Conservation (phyloP, 2,888 invertebrate genomes). For the Hetaerina titia region DNA sequence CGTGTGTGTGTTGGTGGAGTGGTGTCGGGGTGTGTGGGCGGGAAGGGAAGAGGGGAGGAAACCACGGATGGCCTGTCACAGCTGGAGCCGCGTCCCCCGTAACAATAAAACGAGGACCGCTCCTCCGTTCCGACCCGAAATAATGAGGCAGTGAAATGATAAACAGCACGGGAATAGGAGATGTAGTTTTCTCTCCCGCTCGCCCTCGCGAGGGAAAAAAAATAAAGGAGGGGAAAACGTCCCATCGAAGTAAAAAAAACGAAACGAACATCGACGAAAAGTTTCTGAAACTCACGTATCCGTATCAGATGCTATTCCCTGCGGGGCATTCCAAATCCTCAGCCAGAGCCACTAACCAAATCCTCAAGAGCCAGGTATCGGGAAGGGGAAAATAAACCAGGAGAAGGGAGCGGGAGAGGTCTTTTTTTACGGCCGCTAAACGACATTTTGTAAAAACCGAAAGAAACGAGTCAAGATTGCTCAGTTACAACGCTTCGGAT, state of each 20-base stretch:
- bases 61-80: constrained; percentile 29
- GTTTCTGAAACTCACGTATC: constrained; percentile 45
- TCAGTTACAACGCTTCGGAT: not conserved
- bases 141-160: constrained; percentile 67
- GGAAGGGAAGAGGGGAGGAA: not conserved
- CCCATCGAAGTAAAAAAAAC: constrained; percentile 18
- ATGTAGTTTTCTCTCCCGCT: not conserved
- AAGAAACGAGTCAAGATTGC: not conserved
- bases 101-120: constrained; percentile 33
- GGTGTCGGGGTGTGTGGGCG: not conserved
- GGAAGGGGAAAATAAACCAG: constrained; percentile 22
- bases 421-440: constrained; percentile 12
- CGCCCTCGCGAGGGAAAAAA: not conserved
- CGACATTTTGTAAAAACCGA: not conserved
- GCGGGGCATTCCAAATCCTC: constrained; percentile 42
- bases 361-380: constrained; percentile 50
- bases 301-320: constrained; percentile 34
- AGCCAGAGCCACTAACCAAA: constrained; percentile 50
- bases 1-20: not conserved
- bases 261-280: constrained; percentile 48
- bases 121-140: constrained; percentile 31
- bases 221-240: not conserved
- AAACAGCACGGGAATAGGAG: constrained; percentile 30
- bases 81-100: constrained; percentile 19
- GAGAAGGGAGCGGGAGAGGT: not conserved